Evolutionary conservation across 2,888 invertebrate species (phyloP).

Genomic region (Arctia plantaginis): DNA sequence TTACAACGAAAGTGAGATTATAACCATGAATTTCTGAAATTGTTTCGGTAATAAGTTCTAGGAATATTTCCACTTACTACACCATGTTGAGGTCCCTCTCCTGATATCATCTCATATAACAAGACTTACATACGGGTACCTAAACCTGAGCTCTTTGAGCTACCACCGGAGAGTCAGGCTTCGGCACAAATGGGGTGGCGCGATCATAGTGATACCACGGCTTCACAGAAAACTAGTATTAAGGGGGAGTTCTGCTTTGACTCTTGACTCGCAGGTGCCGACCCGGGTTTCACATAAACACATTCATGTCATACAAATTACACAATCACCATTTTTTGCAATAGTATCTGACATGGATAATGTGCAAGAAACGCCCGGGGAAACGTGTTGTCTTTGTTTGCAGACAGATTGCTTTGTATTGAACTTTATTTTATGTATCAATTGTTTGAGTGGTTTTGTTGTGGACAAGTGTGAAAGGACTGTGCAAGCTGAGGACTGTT

Average conservation of each 20-base stretch:
- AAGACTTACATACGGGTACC: too few species aligned
- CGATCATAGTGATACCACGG: too few species aligned
- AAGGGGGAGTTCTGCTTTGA: too few species aligned
- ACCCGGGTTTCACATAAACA: background rate
- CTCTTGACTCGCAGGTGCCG: too few species aligned
- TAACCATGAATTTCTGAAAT: background rate
- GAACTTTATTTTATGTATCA: conserved; percentile 47
- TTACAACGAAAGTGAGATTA: background rate
- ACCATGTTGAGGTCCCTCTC: background rate
- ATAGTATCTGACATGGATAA: conserved; percentile 44
- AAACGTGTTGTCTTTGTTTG: conserved; percentile 53
- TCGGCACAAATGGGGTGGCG: too few species aligned
- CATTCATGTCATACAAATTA: background rate
- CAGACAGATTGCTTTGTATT: conserved; percentile 46
- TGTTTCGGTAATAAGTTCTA: background rate
- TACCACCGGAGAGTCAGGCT: too few species aligned
- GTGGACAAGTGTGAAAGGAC: conserved; percentile 41
- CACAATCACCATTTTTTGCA: conserved; percentile 38
- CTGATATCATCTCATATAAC: too few species aligned
- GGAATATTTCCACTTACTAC: background rate
- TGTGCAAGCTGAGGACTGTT: background rate
- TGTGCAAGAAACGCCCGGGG: conserved; percentile 41
- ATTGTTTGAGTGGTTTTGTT: conserved; percentile 40
- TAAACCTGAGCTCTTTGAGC: too few species aligned
- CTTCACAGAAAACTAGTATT: too few species aligned